Percentiles rank a stretch among this genome's conserved stretches.
phyloP scores from a whole-genome alignment of 2,888 invertebrate genomes.

The Leucozona laternaria region DNA sequence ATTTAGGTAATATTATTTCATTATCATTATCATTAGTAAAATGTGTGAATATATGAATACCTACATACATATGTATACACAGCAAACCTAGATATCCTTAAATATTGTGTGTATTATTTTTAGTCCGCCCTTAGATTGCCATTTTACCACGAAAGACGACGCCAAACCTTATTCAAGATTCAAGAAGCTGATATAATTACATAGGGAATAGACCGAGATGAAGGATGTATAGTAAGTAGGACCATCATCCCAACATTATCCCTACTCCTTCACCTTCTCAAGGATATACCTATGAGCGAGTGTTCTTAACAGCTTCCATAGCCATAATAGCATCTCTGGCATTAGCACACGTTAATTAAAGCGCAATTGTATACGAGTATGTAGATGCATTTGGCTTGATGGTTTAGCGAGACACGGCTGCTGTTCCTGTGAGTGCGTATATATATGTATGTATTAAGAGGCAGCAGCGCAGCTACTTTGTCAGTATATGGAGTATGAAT shows the following conservation, averaged over 20 bases:
- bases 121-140: conserved; percentile 46
- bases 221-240: conserved; percentile 16
- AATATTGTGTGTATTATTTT: conserved; percentile 4
- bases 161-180: conserved; percentile 15
- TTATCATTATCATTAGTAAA: conserved; percentile 6
- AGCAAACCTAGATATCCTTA: neutral
- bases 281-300: conserved; percentile 56
- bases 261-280: conserved; percentile 67
- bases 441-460: conserved; percentile 11
- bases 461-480: conserved; percentile 12
- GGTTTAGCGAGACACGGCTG: conserved; percentile 16
- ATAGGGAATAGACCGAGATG: conserved; percentile 17
- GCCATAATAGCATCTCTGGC: conserved; percentile 60
- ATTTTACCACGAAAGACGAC: conserved; percentile 48
- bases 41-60: conserved; percentile 11
- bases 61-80: neutral
- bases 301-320: conserved; percentile 71
- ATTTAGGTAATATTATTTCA: conserved; percentile 4
- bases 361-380: conserved; percentile 64
- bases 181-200: conserved; percentile 28
- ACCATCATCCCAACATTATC: conserved; percentile 31
- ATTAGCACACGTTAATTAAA: conserved; percentile 73
- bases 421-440: neutral
- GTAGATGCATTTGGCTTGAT: conserved; percentile 56
- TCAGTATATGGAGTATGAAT: neutral